Conservation (phyloP, 2,113 vertebrate genomes). For the Tauraco erythrolophus region DNA sequence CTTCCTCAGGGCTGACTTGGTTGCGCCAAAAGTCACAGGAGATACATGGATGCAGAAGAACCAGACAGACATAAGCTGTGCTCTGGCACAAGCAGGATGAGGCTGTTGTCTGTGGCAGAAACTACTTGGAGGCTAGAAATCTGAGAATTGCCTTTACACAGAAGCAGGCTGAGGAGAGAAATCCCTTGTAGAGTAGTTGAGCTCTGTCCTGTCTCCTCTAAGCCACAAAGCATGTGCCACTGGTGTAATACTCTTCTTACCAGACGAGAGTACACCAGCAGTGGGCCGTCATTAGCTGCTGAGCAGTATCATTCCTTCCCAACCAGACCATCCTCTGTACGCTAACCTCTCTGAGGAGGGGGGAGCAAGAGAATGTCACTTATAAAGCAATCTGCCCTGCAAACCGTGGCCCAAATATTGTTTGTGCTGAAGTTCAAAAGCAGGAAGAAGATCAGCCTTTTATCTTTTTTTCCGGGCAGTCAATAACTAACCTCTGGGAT, state of each 20-base stretch:
- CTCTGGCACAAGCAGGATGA: background rate
- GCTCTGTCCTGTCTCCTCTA: background rate
- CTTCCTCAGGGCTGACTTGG: background rate
- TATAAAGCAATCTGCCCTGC: background rate
- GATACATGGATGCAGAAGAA: background rate
- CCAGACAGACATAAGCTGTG: fast-evolving
- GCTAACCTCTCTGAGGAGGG: background rate
- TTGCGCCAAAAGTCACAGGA: background rate
- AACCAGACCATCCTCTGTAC: background rate
- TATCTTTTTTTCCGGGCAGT: background rate
- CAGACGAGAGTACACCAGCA: fast-evolving
- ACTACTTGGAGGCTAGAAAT: background rate
- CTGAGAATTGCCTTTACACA: background rate
- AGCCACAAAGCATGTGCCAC: fast-evolving
- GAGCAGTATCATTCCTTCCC: background rate
- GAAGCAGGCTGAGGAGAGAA: background rate
- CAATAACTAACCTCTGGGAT: background rate
- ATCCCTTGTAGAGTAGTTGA: background rate
- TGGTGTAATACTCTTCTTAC: background rate
- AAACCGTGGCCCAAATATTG: background rate
- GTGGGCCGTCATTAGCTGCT: background rate
- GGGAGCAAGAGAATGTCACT: background rate
- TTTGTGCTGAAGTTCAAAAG: background rate
- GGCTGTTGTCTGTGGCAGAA: background rate
- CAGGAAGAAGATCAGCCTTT: background rate